phyloP scores from a whole-genome alignment of 1,140 invertebrate genomes.

The Zaprionus capensis region DNA sequence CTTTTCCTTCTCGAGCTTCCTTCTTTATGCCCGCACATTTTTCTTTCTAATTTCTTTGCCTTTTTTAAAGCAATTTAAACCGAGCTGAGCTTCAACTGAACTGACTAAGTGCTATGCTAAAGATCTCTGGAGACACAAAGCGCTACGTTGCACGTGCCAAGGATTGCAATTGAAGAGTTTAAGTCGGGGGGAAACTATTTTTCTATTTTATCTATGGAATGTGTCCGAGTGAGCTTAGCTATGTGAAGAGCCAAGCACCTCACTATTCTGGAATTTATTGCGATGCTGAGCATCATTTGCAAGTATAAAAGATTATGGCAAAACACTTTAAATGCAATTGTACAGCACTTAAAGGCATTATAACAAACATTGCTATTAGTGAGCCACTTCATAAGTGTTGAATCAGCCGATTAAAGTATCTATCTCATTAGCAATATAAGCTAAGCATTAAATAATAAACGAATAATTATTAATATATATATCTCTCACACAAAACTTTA shows the following conservation, averaged over 20 bases:
- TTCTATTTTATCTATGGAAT: background rate
- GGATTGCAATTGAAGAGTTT: slow-evolving; percentile 40
- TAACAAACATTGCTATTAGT: no score
- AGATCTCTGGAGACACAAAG: slow-evolving; percentile 44
- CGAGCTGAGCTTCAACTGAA: slow-evolving; percentile 20
- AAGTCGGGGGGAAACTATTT: background rate
- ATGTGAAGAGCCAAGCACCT: background rate
- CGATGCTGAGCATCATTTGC: background rate
- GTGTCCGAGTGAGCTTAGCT: background rate
- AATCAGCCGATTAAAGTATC: no score
- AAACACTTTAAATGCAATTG: no score
- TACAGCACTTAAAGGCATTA: no score
- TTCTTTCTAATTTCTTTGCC: slow-evolving; percentile 61
- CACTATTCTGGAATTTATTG: background rate
- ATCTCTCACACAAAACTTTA: background rate
- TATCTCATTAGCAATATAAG: no score
- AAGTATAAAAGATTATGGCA: background rate
- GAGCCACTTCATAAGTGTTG: no score
- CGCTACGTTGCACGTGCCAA: slow-evolving; percentile 22
- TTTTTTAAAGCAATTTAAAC: slow-evolving; percentile 72
- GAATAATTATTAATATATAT: no score
- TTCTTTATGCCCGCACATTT: slow-evolving; percentile 18
- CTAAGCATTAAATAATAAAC: no score
- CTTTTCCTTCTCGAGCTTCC: background rate
- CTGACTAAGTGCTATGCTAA: slow-evolving; percentile 66